These are phyloP conservation scores for Euleptes europaea DNA, from an alignment of 2,113 vertebrate genomes.

Conservation along the genomic window DNA sequence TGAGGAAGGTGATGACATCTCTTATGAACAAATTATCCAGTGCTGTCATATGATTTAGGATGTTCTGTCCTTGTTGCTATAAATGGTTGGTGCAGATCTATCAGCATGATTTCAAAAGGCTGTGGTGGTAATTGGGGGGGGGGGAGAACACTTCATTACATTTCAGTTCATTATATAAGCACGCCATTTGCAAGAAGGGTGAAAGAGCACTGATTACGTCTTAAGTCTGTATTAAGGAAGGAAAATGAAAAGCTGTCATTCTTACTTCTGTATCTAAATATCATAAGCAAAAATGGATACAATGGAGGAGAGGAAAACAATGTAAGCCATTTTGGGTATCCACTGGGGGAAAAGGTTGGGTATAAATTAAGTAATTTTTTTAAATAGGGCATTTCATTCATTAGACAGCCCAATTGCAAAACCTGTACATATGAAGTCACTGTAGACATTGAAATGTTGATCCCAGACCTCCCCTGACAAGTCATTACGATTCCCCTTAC, in stretches of 20 bases:
- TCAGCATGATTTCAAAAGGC: slow-evolving; percentile 34
- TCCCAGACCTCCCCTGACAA: no score
- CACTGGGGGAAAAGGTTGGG: no score
- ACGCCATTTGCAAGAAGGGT: slow-evolving; percentile 41
- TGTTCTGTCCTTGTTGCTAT: slow-evolving; percentile 40
- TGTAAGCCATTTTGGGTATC: no score
- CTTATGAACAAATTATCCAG: not conserved
- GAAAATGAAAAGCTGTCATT: not conserved
- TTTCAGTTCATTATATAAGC: slow-evolving; percentile 52
- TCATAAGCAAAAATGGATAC: not conserved
- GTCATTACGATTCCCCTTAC: not conserved
- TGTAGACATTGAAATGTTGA: not conserved
- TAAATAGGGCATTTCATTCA: no score
- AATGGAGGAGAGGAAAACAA: no score
- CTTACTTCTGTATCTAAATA: not conserved
- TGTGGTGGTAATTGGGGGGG: slow-evolving; percentile 46
- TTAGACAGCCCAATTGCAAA: not conserved
- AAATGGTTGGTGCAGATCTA: slow-evolving; percentile 52
- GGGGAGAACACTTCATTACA: slow-evolving; percentile 39
- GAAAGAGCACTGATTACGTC: slow-evolving; percentile 4
- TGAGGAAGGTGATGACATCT: not conserved
- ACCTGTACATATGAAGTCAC: not conserved
- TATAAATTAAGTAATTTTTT: no score
- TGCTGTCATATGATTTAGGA: slow-evolving; percentile 31
- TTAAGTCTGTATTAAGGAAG: not conserved